Percentiles rank a stretch among this genome's conserved stretches.
These are phyloP conservation scores for Pipa parva DNA, from an alignment of 2,113 vertebrate species.

Conservation along the genomic window DNA sequence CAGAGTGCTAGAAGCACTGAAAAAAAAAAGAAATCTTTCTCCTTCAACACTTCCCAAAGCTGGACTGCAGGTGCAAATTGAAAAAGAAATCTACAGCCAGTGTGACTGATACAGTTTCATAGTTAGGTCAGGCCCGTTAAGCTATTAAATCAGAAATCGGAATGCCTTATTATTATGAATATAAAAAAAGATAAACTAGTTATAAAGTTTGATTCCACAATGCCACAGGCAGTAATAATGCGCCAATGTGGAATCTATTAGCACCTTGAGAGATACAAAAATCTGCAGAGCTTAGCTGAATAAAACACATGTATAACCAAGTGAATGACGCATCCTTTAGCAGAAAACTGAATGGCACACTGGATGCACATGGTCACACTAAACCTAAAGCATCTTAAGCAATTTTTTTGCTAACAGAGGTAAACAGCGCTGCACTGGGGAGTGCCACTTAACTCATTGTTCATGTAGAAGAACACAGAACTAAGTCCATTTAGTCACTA, in stretches of 20 bases:
- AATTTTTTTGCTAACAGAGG: background rate
- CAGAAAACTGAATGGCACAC: background rate
- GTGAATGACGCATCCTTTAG: background rate
- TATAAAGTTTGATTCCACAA: constrained; percentile 7
- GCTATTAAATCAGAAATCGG: constrained; percentile 27
- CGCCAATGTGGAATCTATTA: constrained; percentile 28
- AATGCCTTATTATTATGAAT: constrained; percentile 27
- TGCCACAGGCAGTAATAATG: constrained; percentile 25
- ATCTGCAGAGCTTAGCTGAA: constrained; percentile 4
- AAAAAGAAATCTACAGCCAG: constrained; percentile 14
- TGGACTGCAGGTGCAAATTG: constrained; percentile 33
- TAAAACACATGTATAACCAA: background rate
- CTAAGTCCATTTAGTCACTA: no score
- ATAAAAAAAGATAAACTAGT: constrained; percentile 30
- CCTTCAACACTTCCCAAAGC: constrained; percentile 17
- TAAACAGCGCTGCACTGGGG: no score
- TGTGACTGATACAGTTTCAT: constrained; percentile 8
- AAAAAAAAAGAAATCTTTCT: background rate
- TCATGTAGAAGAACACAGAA: no score
- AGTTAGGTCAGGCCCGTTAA: constrained; percentile 29
- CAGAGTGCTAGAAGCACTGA: constrained; percentile 3
- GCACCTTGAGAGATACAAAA: constrained; percentile 7
- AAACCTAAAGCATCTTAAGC: background rate
- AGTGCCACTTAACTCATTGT: no score
- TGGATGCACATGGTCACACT: background rate